These are phyloP conservation scores for Dromiciops gliroides DNA, from an alignment of 2,113 vertebrate species.

Conservation along the genomic window DNA sequence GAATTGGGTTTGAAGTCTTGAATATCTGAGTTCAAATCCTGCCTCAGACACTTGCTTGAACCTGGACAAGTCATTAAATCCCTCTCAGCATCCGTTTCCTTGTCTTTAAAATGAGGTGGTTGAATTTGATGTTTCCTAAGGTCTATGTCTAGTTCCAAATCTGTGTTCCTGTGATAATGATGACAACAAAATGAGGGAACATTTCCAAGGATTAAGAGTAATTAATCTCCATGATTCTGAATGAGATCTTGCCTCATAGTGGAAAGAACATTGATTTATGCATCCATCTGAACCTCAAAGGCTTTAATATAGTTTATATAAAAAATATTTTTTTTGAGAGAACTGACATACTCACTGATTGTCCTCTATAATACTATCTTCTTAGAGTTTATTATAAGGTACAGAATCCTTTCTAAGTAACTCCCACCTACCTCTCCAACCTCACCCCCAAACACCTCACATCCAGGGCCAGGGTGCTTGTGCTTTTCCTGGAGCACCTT, in stretches of 20 bases:
- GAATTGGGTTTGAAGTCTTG: background rate
- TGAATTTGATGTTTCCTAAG: background rate
- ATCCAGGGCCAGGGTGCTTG: background rate
- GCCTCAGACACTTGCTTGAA: background rate
- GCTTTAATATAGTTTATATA: background rate
- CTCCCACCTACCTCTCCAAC: background rate
- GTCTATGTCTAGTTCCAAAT: background rate
- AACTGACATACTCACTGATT: background rate
- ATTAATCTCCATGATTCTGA: background rate
- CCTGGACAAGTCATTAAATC: background rate
- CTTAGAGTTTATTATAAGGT: background rate
- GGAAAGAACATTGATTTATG: background rate
- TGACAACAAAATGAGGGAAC: background rate
- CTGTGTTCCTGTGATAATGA: background rate
- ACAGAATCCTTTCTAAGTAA: background rate
- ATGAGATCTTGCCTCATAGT: background rate
- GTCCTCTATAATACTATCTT: background rate
- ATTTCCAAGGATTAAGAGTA: background rate
- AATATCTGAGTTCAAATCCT: background rate
- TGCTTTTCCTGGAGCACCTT: background rate
- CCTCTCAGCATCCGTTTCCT: background rate
- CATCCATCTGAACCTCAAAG: background rate
- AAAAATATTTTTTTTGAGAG: background rate
- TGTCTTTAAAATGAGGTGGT: background rate
- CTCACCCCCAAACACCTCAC: background rate